These are phyloP conservation scores for Myotis myotis DNA, from an alignment of 2,797 vertebrate genomes.

Conservation along the genomic window DNA sequence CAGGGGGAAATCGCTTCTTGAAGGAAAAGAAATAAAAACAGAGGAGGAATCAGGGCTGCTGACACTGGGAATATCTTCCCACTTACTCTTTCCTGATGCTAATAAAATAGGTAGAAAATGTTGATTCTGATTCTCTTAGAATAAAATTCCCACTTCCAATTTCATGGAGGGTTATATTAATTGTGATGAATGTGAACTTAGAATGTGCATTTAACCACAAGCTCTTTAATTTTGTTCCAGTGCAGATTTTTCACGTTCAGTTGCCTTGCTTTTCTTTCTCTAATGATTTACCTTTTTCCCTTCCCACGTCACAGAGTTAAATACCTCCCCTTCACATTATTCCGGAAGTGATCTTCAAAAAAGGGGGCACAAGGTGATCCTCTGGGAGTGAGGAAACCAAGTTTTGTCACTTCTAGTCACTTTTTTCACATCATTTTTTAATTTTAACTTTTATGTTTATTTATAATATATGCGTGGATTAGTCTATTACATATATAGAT, in stretches of 20 bases:
- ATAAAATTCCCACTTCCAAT: neutral
- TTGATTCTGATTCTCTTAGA: neutral
- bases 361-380: neutral
- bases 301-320: neutral
- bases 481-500: neutral
- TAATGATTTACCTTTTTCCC: neutral
- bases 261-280: slow-evolving; percentile 28
- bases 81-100: neutral
- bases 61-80: neutral
- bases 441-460: neutral
- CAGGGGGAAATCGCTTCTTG: neutral
- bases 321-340: neutral
- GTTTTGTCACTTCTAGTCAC: neutral
- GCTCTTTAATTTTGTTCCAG: neutral
- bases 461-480: neutral
- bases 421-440: neutral
- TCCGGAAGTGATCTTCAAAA: neutral
- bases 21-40: neutral
- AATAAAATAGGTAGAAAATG: neutral
- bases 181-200: neutral
- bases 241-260: neutral
- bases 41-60: neutral
- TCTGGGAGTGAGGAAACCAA: neutral
- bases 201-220: neutral
- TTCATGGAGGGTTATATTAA: neutral